Base-by-base conservation (phyloP, 2,113 vertebrate genomes). In the Carollia perspicillata region DNA sequence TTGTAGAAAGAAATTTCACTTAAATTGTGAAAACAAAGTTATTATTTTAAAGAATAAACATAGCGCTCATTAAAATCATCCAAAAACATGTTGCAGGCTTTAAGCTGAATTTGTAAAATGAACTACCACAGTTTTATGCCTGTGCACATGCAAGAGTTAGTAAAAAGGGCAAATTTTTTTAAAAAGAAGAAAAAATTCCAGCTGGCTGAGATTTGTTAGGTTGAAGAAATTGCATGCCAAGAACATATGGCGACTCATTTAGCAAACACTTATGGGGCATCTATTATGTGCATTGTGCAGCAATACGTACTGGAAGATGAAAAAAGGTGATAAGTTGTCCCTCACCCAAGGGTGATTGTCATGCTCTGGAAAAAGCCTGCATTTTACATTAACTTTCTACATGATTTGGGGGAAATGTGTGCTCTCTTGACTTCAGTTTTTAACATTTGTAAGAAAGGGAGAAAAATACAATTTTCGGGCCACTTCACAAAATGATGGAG, bases 11-110 rank as follows among this genome's bases (percentile, higher is more conserved):
- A 93, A 42, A 79, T 63, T 58, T 78, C 5, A 63, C 44, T 83
- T 78, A 91, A 83, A 37, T 84, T 83, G 60, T 91, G 60, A 83
- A 97, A 95, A 69, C 22, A 86, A 95, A 92, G 75, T 40, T 42
- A 26, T 63, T 33, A 69, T 78, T 91, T 96, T 74, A 81, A 74
- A 96, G 74, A 92, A 93, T 51, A 89, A 49, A 94, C 68, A 69
- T 0, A 5, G 14, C 65, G 13, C 11, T 93, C 78, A 69, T 85
- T 49, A 81, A 90, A 89, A 74, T 88, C 3, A 51, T 47, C 47
- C 78, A 11, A 97, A 95, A 84, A 35, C 83, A 68, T 26, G 7
- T 63, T 55, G 33, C 75, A 95, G 37, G 22, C 42, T 90, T 95
- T 69, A 75, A 86, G n/a, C 28, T 78, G n/a, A 91, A 88, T 81